Evolutionary conservation across 2,888 invertebrate species (phyloP).

Genomic region (Epinotia demarniana): DNA sequence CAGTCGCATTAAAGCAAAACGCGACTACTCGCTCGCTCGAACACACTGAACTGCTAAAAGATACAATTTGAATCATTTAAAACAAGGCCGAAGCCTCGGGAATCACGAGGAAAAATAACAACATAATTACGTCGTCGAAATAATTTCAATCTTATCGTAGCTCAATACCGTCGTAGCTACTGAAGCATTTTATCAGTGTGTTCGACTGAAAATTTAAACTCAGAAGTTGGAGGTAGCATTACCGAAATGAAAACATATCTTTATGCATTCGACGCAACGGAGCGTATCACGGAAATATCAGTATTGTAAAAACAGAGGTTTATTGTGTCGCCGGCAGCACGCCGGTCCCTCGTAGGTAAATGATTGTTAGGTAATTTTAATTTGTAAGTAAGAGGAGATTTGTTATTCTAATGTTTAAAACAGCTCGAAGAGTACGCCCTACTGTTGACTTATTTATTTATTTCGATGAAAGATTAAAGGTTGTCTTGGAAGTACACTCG

Average conservation of each 20-base stretch:
- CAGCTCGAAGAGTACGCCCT: conserved; percentile 82
- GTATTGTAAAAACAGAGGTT: conserved; percentile 42
- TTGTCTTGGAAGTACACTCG: conserved; percentile 75
- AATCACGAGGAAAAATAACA: conserved; percentile 10
- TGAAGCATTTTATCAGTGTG: conserved; percentile 25
- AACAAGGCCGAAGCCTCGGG: conserved; percentile 2
- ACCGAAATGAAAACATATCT: conserved; percentile 36
- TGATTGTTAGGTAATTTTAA: conserved; percentile 63
- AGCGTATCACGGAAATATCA: conserved; percentile 35
- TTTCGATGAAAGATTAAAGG: conserved; percentile 79
- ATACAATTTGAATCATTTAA: conserved; percentile 3
- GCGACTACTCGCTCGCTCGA: conserved; percentile 4
- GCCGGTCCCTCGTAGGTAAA: conserved; percentile 66
- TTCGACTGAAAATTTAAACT: conserved; percentile 30
- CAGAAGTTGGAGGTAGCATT: conserved; percentile 25
- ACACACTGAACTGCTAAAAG: conserved; percentile 6
- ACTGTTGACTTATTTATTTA: conserved; percentile 80
- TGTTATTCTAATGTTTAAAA: conserved; percentile 77
- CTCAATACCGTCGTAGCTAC: conserved; percentile 6
- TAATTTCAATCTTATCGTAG: conserved; percentile 15
- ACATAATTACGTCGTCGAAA: conserved; percentile 16
- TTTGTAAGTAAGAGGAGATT: conserved; percentile 71
- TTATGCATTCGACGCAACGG: conserved; percentile 13
- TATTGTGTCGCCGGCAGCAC: conserved; percentile 58
- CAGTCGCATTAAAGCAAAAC: not conserved